These are phyloP conservation scores for Callorhinus ursinus DNA, from an alignment of 2,113 vertebrate species.

Conservation along the genomic window DNA sequence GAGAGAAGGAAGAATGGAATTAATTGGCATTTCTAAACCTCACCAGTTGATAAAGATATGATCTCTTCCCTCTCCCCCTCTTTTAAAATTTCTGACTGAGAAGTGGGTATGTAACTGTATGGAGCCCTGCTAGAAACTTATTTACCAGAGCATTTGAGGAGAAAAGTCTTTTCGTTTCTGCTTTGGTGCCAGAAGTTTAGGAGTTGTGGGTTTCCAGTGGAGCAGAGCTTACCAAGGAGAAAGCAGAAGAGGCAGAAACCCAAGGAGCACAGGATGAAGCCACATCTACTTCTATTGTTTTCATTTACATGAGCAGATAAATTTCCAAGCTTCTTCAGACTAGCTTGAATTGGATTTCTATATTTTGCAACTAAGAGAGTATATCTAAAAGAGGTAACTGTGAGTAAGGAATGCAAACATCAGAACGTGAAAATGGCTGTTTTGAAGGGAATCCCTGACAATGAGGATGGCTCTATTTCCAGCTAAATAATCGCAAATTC, in stretches of 20 bases:
- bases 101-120: fast-evolving
- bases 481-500: background rate
- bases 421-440: background rate
- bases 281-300: fast-evolving
- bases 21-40: background rate
- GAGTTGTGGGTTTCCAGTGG: fast-evolving
- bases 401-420: background rate
- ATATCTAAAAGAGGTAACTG: background rate
- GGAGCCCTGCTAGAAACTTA: no score
- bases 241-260: fast-evolving
- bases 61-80: background rate
- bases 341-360: background rate
- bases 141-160: background rate
- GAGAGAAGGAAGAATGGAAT: background rate
- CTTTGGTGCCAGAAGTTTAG: fast-evolving
- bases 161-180: fast-evolving
- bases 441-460: background rate
- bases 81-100: background rate
- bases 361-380: background rate
- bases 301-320: background rate
- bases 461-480: background rate
- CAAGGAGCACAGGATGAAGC: fast-evolving
- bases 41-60: background rate
- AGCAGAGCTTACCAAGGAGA: no score
- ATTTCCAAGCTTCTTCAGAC: background rate